Evolutionary conservation across 2,888 invertebrate genomes (phyloP).

Genomic region (Sphecodes monilicornis): DNA sequence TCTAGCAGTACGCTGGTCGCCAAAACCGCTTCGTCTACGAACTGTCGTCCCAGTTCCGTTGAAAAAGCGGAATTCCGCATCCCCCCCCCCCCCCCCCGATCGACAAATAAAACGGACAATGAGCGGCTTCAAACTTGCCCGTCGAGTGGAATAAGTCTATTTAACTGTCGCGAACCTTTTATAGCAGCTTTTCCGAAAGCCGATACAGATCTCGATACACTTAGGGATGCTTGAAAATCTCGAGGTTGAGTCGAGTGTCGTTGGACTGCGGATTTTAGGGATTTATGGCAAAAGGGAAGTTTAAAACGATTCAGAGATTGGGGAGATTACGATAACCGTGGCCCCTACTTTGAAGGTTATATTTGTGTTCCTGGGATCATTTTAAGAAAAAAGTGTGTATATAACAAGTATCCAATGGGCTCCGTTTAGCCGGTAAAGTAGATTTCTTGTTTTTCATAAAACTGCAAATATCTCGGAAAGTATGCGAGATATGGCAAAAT

Average conservation of each 20-base stretch:
- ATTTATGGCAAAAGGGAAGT: not conserved
- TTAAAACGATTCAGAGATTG: not conserved
- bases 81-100: conserved; percentile 34
- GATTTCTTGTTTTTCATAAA: no score
- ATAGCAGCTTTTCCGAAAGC: not conserved
- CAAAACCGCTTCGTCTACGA: not conserved
- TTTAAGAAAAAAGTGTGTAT: no score
- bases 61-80: not conserved
- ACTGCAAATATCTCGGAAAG: no score
- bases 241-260: not conserved
- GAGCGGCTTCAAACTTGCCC: conserved; percentile 49
- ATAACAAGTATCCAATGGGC: no score
- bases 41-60: not conserved
- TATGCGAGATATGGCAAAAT: no score
- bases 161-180: conserved; percentile 61
- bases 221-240: not conserved
- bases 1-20: conserved; percentile 63
- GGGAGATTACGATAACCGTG: no score
- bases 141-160: conserved; percentile 71
- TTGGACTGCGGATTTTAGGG: not conserved
- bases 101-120: conserved; percentile 73
- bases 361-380: no score
- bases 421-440: no score
- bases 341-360: no score
- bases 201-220: not conserved